phyloP scores from a whole-genome alignment of 2,888 invertebrate species.

The Drosophila trichaetosa region DNA sequence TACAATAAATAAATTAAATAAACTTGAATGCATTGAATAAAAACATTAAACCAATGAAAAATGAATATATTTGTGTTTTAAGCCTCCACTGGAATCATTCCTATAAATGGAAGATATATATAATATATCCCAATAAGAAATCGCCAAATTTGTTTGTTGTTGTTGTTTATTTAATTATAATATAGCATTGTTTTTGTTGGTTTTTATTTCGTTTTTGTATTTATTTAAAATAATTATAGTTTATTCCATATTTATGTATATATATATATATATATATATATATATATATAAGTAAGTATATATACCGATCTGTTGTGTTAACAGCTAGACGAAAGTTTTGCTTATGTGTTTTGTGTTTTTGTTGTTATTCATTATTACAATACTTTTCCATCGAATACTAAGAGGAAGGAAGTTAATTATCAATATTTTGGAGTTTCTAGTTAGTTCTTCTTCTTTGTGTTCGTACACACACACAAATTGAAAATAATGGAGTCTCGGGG shows the following conservation, averaged over 20 bases:
- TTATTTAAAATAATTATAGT: constrained; percentile 61
- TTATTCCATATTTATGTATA: constrained; percentile 50
- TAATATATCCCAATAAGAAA: not conserved
- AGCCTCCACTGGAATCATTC: not conserved
- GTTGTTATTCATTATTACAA: constrained; percentile 49
- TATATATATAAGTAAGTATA: constrained; percentile 33
- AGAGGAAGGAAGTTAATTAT: constrained; percentile 59
- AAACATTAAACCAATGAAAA: not conserved
- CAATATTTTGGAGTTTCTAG: constrained; percentile 36
- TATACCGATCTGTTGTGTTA: constrained; percentile 38
- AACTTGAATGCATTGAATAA: not conserved
- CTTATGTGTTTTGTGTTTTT: constrained; percentile 4
- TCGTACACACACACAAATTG: not conserved
- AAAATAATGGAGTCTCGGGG: not conserved
- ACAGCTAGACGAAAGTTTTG: constrained; percentile 34
- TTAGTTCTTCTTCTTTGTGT: constrained; percentile 6
- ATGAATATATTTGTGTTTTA: not conserved
- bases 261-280: constrained; percentile 29
- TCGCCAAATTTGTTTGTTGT: constrained; percentile 27
- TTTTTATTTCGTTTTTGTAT: constrained; percentile 32
- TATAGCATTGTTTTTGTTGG: constrained; percentile 56
- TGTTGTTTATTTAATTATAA: constrained; percentile 64
- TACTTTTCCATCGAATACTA: constrained; percentile 69
- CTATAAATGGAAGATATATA: not conserved
- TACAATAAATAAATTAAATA: not conserved